A percentile compares a stretch with the other conserved stretches of the same genome.
Evolutionary conservation across 2,888 invertebrate species (phyloP).

Genomic region (Macaria liturata): DNA sequence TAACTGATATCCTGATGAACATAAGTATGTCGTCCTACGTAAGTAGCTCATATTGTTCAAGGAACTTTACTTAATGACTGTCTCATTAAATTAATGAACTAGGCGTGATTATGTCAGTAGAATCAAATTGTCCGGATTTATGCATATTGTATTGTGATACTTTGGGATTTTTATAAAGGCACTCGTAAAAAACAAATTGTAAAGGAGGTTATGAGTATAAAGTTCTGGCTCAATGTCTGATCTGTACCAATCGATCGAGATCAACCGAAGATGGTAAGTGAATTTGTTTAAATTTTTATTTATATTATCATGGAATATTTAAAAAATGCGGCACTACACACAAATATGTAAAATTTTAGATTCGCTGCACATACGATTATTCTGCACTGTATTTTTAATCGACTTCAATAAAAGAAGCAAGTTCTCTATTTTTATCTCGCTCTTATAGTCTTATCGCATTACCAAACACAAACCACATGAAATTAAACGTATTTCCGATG

Average conservation of each 20-base stretch:
- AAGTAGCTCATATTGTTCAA: background rate
- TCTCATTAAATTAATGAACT: constrained; percentile 14
- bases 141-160: constrained; percentile 4
- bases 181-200: constrained; percentile 18
- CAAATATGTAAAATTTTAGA: too few species aligned
- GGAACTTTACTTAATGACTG: constrained; percentile 9
- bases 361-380: too few species aligned
- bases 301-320: too few species aligned
- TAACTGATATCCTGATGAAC: too few species aligned
- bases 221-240: constrained; percentile 3
- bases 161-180: constrained; percentile 7
- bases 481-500: too few species aligned
- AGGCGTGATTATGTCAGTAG: constrained; percentile 18
- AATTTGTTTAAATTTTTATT: constrained; percentile 4
- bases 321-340: too few species aligned
- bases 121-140: constrained; percentile 13
- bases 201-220: constrained; percentile 18
- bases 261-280: constrained; percentile 22
- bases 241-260: constrained; percentile 16
- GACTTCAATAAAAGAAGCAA: too few species aligned
- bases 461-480: too few species aligned
- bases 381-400: too few species aligned
- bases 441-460: too few species aligned
- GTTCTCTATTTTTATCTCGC: too few species aligned
- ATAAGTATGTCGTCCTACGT: too few species aligned